Evolutionary conservation across 1,140 invertebrate genomes (phyloP).

Genomic region (Drosophila santomea): DNA sequence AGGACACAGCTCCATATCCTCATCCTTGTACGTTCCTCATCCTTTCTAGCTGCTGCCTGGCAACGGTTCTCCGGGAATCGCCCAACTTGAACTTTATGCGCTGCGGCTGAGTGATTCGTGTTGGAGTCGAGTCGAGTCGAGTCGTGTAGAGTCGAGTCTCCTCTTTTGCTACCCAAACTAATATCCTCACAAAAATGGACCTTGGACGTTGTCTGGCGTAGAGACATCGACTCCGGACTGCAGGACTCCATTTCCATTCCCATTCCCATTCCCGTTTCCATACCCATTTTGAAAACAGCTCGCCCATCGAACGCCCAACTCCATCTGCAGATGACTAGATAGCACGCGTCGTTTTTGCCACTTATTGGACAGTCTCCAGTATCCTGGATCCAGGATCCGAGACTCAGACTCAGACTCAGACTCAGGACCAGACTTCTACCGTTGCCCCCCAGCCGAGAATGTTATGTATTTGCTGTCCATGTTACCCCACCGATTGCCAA

Average conservation of each 20-base stretch:
- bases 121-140: constrained; percentile 9
- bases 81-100: constrained; percentile 80
- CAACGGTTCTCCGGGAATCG: constrained; percentile 65
- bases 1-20: not conserved
- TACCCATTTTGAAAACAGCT: not conserved
- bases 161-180: constrained; percentile 2
- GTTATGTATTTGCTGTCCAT: constrained; percentile 40
- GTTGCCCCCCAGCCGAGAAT: not conserved
- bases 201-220: constrained; percentile 54
- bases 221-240: constrained; percentile 15
- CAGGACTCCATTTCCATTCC: constrained; percentile 16
- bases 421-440: not conserved
- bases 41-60: constrained; percentile 33
- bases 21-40: not conserved
- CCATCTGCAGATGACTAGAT: constrained; percentile 61
- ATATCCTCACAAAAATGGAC: constrained; percentile 57
- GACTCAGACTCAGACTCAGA: not conserved
- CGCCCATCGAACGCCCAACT: constrained; percentile 9
- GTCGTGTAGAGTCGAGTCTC: not conserved
- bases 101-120: constrained; percentile 78
- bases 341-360: constrained; percentile 76
- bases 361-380: constrained; percentile 71
- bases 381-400: constrained; percentile 21
- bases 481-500: constrained; percentile 1
- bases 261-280: constrained; percentile 9